Evolutionary conservation across 2,888 invertebrate genomes (phyloP), one percentile per base, ranked within the genome.

Genomic region (Oegoconia quadripuncta): DNA sequence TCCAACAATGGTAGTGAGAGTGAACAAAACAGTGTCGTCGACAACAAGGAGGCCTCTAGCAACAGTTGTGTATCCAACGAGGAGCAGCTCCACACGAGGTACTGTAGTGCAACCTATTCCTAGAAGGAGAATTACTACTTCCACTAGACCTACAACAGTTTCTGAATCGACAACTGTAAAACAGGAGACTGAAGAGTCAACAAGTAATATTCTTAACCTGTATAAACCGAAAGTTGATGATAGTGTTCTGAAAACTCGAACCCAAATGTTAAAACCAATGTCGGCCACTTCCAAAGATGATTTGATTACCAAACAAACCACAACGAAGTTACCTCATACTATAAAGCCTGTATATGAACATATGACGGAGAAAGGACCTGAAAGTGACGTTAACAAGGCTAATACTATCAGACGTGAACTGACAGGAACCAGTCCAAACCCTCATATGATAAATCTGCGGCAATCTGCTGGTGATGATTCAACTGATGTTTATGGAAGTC

Each of bases 101-200:
- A 89, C 90, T 2, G 90, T 90, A 1, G 90, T 92, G n/a, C 92
- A 92, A 61, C 76, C 90, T 7, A 91, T 92, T 50, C 90, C 92
- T 0, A 80, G 90, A 55, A 78, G 90, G 37, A 78, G 91, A 48
- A 72, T 77, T 17, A 56, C 72, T 0, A 71, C 80, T 29, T 62
- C 79, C 1, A 72, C 64, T 1, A 59, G 74, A 40, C 71, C 87
- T 7, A 65, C 84, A 1, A 48, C 58, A 4, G 59, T 50, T 2
- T 37, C 48, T 3, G 78, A 80, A 41, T 59, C 54, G 0, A 71
- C 74, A 0, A 79, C 80, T 4, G 74, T 75, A 44, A 69, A 59
- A 44, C 64, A 64, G 22, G 68, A 59, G 34, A 46, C 57, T 9
- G 71, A 74, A 33, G 82, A 80, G 46, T 73, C 80, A 2, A 80